Conservation (phyloP, 2,888 invertebrate genomes). For the Chrysolina haemoptera region DNA sequence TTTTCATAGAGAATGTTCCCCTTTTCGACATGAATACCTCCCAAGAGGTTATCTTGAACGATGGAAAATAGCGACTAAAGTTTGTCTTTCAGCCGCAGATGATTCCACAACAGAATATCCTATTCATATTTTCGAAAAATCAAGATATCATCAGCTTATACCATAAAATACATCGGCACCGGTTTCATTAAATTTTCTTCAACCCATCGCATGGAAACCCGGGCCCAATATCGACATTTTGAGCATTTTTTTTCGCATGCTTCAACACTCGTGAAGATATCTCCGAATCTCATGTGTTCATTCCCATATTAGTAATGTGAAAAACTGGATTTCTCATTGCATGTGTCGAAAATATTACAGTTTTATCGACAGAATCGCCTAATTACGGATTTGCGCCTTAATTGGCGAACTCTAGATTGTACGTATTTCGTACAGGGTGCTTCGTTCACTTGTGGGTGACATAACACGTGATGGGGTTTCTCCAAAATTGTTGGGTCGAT, state of each 20-base stretch:
- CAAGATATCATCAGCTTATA: too few relatives aligned
- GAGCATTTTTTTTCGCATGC: conserved; percentile 41
- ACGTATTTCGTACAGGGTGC: conserved; percentile 14
- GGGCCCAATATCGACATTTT: conserved; percentile 18
- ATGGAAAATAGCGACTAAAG: too few relatives aligned
- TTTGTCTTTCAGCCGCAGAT: too few relatives aligned
- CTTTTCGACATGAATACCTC: too few relatives aligned
- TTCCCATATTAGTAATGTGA: conserved; percentile 56
- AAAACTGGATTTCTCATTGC: conserved; percentile 50
- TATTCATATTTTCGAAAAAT: too few relatives aligned
- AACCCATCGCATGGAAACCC: not conserved
- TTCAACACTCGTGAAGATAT: conserved; percentile 47
- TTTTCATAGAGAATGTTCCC: too few relatives aligned
- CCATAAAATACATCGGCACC: not conserved
- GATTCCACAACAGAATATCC: too few relatives aligned
- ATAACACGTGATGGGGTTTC: not conserved
- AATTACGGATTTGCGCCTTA: conserved; percentile 32
- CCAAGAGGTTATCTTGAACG: too few relatives aligned
- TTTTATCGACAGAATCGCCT: conserved; percentile 46
- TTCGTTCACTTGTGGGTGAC: not conserved
- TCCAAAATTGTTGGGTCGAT: not conserved
- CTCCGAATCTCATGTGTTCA: conserved; percentile 58
- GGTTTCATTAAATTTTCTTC: not conserved
- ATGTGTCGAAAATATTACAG: conserved; percentile 51
- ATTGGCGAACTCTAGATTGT: conserved; percentile 19